phyloP scores from a whole-genome alignment of 1,140 invertebrate genomes.

The Bombus polaris region DNA sequence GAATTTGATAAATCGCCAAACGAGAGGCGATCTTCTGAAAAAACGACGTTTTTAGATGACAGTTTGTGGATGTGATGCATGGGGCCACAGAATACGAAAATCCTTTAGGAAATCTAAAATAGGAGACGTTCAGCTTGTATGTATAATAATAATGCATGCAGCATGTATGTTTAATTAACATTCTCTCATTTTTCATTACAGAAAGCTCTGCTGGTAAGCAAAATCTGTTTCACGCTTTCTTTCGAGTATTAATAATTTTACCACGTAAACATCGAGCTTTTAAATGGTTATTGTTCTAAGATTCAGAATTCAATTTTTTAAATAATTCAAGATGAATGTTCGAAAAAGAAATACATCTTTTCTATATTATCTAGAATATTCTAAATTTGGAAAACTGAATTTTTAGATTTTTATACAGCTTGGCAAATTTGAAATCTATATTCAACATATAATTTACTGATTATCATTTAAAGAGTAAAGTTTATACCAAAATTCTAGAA shows the following conservation, averaged over 20 bases:
- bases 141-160: slow-evolving; percentile 79
- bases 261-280: slow-evolving; percentile 20
- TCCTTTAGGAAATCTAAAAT: slow-evolving; percentile 81
- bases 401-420: too few relatives aligned
- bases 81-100: slow-evolving; percentile 79
- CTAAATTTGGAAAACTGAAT: background rate
- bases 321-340: background rate
- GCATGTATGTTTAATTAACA: slow-evolving; percentile 76
- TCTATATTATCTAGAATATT: background rate
- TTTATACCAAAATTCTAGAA: too few relatives aligned
- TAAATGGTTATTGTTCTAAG: background rate
- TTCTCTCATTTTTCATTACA: slow-evolving; percentile 70
- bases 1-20: slow-evolving; percentile 21
- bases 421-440: too few relatives aligned
- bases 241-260: background rate
- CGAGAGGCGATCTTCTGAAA: slow-evolving; percentile 60
- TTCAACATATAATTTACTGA: too few relatives aligned
- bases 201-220: slow-evolving; percentile 81
- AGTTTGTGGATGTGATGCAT: slow-evolving; percentile 82
- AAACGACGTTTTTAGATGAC: slow-evolving; percentile 81
- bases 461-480: too few relatives aligned
- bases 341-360: background rate
- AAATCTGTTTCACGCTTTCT: slow-evolving; percentile 41
- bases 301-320: background rate
- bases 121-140: slow-evolving; percentile 82